A percentile compares a stretch with the other conserved stretches of the same genome.
Conservation (phyloP, 2,888 invertebrate species). For the Meloe dianella region DNA sequence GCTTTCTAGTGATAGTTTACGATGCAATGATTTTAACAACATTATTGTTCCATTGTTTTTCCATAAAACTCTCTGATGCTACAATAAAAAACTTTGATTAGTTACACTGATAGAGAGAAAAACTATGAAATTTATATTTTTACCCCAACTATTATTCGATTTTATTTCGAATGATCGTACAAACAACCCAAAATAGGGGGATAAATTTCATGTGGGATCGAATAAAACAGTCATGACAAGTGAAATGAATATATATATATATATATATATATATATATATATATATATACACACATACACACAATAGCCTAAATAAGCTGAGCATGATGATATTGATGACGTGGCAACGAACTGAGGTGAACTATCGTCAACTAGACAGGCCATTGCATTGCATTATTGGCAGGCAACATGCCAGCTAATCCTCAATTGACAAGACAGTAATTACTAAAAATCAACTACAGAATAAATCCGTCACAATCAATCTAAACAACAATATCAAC, state of each 20-base stretch:
- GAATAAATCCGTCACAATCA: background rate
- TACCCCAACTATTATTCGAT: background rate
- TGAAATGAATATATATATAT: slow-evolving; percentile 8
- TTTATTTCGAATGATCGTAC: slow-evolving; percentile 9
- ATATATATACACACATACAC: too few species aligned
- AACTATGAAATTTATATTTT: slow-evolving; percentile 3
- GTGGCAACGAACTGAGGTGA: slow-evolving; percentile 35
- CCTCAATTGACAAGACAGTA: slow-evolving; percentile 24
- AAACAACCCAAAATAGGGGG: slow-evolving; percentile 28
- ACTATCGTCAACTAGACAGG: slow-evolving; percentile 38
- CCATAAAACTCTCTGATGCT: background rate
- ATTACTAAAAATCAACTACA: slow-evolving; percentile 17
- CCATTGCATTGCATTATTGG: slow-evolving; percentile 38
- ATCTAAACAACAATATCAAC: background rate
- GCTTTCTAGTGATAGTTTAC: slow-evolving; percentile 29
- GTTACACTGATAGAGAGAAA: slow-evolving; percentile 23
- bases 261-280: too few species aligned
- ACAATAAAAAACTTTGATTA: background rate
- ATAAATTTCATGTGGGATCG: slow-evolving; percentile 34
- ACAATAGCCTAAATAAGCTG: slow-evolving; percentile 31
- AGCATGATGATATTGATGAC: slow-evolving; percentile 33
- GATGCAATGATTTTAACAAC: slow-evolving; percentile 24
- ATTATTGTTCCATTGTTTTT: slow-evolving; percentile 1
- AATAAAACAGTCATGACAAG: slow-evolving; percentile 36
- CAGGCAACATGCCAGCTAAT: slow-evolving; percentile 18